Conservation (phyloP, 1,140 invertebrate species). For the Hylyphantes graminicola region DNA sequence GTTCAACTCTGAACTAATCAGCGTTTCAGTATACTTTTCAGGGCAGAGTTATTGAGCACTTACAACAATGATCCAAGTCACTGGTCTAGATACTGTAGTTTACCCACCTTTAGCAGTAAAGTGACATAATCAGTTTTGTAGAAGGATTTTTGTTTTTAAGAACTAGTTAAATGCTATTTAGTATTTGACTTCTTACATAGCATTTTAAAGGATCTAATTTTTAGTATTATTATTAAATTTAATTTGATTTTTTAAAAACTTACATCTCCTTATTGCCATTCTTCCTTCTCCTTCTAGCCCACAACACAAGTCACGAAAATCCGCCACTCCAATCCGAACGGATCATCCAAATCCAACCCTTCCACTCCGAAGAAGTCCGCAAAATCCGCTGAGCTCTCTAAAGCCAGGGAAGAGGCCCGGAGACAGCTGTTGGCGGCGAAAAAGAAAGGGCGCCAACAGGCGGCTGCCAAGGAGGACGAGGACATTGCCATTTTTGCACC, state of each 20-base stretch:
- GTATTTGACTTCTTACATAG: no score
- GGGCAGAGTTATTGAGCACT: no score
- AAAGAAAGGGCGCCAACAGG: conserved; percentile 66
- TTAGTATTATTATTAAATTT: neutral
- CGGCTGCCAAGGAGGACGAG: conserved; percentile 1
- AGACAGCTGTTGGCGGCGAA: conserved; percentile 83
- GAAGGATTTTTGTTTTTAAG: no score
- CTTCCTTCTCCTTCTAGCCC: conserved; percentile 26
- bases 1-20: no score
- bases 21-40: no score
- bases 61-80: no score
- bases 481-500: conserved; percentile 45
- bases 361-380: conserved; percentile 68
- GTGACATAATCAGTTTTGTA: no score
- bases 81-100: no score
- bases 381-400: conserved; percentile 69
- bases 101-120: no score
- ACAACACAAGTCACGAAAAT: neutral
- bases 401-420: conserved; percentile 79
- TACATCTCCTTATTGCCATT: neutral
- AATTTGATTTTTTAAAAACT: neutral
- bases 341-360: conserved; percentile 65
- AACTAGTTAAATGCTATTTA: no score
- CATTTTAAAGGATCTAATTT: no score
- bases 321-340: neutral